Percentiles rank a stretch among this genome's conserved stretches.
phyloP scores from a whole-genome alignment of 2,797 vertebrate species.

The Sorex maritimensis region DNA sequence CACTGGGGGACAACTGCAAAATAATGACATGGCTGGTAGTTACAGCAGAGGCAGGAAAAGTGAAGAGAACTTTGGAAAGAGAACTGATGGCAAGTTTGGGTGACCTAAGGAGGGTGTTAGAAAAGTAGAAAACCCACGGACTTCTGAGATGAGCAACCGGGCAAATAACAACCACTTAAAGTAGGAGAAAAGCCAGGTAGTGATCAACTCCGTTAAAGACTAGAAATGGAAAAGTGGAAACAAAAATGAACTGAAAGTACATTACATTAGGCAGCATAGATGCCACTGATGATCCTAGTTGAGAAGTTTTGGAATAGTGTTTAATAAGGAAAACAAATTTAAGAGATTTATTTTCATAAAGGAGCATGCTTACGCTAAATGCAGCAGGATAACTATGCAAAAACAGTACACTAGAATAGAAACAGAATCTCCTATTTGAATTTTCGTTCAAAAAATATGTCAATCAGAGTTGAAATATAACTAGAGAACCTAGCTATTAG shows the following conservation, averaged over 20 bases:
- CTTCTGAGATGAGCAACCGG: background rate
- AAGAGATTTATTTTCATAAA: background rate
- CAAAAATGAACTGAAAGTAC: background rate
- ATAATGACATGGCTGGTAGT: background rate
- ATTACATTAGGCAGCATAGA: slow-evolving; percentile 27
- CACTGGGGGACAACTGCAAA: background rate
- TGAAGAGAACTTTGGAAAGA: background rate
- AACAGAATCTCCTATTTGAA: background rate
- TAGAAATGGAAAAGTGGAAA: background rate
- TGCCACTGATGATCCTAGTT: background rate
- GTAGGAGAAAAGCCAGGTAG: slow-evolving; percentile 22
- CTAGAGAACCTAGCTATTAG: too few relatives aligned
- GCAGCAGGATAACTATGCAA: background rate
- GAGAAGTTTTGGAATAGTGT: background rate
- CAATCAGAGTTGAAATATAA: background rate
- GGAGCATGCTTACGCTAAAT: background rate
- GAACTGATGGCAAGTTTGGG: background rate
- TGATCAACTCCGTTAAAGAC: background rate
- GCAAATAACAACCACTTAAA: background rate
- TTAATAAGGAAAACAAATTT: slow-evolving; percentile 22
- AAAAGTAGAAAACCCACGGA: background rate
- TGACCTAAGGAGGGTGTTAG: background rate
- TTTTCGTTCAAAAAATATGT: slow-evolving; percentile 4
- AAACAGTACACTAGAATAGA: background rate
- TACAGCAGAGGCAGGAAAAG: background rate